phyloP scores from a whole-genome alignment of 2,797 vertebrate genomes.

The Phrynocephalus vlangalii region DNA sequence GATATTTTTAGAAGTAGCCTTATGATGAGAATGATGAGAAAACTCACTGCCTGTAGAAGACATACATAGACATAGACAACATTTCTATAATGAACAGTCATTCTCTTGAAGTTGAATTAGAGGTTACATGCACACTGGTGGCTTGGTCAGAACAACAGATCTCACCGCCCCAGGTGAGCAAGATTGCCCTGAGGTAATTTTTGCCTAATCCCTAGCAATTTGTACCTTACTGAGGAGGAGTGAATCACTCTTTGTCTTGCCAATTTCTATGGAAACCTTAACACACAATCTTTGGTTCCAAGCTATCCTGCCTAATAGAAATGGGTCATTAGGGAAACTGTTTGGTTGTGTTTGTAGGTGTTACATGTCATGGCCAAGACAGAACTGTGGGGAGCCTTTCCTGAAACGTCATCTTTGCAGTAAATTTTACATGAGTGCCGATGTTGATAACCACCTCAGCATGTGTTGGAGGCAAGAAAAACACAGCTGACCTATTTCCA shows the following conservation, averaged over 20 bases:
- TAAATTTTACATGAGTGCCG: background rate
- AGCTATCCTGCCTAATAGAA: background rate
- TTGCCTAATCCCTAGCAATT: constrained; percentile 21
- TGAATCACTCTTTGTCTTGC: constrained; percentile 1
- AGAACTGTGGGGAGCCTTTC: background rate
- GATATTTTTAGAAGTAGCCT: constrained; percentile 14
- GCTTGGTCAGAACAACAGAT: constrained; percentile 13
- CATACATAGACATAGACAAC: constrained; percentile 12
- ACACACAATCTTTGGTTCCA: background rate
- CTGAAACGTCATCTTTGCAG: background rate
- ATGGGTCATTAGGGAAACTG: background rate
- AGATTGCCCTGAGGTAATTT: constrained; percentile 14
- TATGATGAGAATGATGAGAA: constrained; percentile 25
- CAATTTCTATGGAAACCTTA: constrained; percentile 21
- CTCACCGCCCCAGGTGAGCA: background rate
- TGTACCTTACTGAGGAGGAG: constrained; percentile 16
- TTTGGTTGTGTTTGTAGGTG: background rate
- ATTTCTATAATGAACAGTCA: constrained; percentile 13
- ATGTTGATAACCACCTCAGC: background rate
- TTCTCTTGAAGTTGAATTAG: constrained; percentile 34
- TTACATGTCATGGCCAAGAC: background rate
- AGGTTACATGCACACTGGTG: constrained; percentile 25
- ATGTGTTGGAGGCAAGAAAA: too few relatives aligned
- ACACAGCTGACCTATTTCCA: background rate
- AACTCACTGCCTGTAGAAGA: background rate